Evolutionary conservation across 2,113 vertebrate species (phyloP).

Genomic region (Pitta sordida): DNA sequence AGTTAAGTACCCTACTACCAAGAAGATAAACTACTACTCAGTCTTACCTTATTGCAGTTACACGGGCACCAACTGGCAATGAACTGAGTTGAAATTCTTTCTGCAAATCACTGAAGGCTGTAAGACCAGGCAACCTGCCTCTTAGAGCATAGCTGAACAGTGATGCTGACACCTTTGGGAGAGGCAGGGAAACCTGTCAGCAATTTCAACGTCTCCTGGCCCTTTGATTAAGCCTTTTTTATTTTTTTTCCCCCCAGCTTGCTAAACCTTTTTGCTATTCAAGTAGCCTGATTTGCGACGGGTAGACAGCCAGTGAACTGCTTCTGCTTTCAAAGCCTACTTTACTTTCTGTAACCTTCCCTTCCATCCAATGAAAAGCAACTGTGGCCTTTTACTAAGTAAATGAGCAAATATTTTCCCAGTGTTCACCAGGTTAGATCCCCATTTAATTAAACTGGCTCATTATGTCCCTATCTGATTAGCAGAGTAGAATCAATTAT

Average conservation of each 20-base stretch:
- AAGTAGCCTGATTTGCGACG: conserved; percentile 58
- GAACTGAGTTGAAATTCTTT: conserved; percentile 65
- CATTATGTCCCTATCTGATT: conserved; percentile 99
- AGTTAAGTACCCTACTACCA: background rate
- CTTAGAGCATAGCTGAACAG: conserved; percentile 62
- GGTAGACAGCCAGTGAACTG: conserved; percentile 64
- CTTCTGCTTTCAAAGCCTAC: conserved; percentile 68
- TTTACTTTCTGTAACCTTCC: conserved; percentile 89
- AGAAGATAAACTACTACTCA: conserved; percentile 65
- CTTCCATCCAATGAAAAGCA: conserved; percentile 79
- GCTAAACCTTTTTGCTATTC: conserved; percentile 62
- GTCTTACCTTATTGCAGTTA: conserved; percentile 73
- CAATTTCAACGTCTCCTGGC: conserved; percentile 68
- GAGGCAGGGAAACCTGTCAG: conserved; percentile 70
- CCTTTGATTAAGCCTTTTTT: conserved; percentile 72
- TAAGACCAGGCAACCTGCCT: conserved; percentile 73
- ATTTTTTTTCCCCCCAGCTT: background rate
- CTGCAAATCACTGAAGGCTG: conserved; percentile 71
- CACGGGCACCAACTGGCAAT: conserved; percentile 63
- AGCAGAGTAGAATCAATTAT: conserved; percentile 99
- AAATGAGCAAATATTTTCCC: conserved; percentile 99
- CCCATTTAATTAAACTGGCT: conserved; percentile 99
- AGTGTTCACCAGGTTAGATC: conserved; percentile 98
- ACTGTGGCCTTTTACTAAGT: conserved; percentile 88
- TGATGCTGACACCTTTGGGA: conserved; percentile 78